Evolutionary conservation across 2,797 vertebrate species (phyloP).

Genomic region (Siniperca obscura): DNA sequence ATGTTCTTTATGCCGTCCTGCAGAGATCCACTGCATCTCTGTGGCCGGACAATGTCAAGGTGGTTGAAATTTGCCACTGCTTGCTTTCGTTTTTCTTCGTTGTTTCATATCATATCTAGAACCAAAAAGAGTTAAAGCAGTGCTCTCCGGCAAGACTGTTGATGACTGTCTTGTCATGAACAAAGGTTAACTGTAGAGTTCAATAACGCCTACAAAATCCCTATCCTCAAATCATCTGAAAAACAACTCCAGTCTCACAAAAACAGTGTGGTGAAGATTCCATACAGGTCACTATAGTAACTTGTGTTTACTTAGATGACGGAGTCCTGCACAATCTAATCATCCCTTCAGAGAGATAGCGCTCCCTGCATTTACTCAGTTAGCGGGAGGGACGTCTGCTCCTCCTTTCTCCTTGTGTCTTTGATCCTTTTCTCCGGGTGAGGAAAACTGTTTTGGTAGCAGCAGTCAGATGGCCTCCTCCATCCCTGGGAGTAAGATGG

Average conservation of each 20-base stretch:
- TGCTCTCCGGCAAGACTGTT: not conserved
- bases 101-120: not conserved
- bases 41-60: not conserved
- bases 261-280: slow-evolving; percentile 48
- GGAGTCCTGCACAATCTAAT: slow-evolving; percentile 63
- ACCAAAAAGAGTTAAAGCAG: not conserved
- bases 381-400: slow-evolving; percentile 40
- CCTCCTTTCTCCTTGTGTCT: slow-evolving; percentile 41
- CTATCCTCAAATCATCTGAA: slow-evolving; percentile 32
- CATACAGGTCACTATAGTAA: slow-evolving; percentile 46
- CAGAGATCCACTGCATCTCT: slow-evolving; percentile 2
- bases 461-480: slow-evolving; percentile 52
- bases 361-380: slow-evolving; percentile 61
- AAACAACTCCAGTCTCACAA: slow-evolving; percentile 38
- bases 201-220: slow-evolving; percentile 28
- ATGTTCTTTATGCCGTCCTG: not conserved
- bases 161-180: not conserved
- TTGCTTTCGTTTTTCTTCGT: slow-evolving; percentile 6
- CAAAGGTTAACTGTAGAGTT: slow-evolving; percentile 6
- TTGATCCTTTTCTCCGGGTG: slow-evolving; percentile 53
- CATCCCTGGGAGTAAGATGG: slow-evolving; percentile 25
- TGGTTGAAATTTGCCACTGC: slow-evolving; percentile 4
- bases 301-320: slow-evolving; percentile 68
- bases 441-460: slow-evolving; percentile 63
- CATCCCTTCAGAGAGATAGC: slow-evolving; percentile 57